Percentiles rank a stretch among this genome's conserved stretches.
Evolutionary conservation across 2,797 vertebrate species (phyloP).

Genomic region (Myripristis murdjan): DNA sequence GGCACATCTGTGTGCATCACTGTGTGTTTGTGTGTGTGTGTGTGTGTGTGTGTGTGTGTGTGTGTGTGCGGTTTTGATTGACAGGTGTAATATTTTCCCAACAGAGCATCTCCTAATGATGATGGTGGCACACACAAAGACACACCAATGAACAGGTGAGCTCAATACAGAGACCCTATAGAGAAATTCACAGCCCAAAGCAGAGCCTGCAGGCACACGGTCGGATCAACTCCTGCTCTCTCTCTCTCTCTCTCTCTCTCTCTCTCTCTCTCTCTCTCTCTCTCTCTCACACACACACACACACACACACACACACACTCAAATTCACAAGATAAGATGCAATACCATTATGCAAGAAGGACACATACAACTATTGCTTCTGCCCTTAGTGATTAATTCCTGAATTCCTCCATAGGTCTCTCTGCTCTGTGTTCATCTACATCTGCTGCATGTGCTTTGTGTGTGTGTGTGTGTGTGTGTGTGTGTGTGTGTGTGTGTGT

Average conservation of each 20-base stretch:
- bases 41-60: slow-evolving; percentile 12
- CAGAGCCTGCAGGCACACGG: slow-evolving; percentile 23
- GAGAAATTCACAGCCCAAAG: slow-evolving; percentile 22
- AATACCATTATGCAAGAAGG: too few species aligned
- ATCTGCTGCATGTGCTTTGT: slow-evolving; percentile 35
- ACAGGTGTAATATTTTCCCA: slow-evolving; percentile 30
- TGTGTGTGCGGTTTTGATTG: slow-evolving; percentile 20
- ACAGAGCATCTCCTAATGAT: slow-evolving; percentile 25
- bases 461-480: slow-evolving; percentile 5
- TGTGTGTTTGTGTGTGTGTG: too few species aligned
- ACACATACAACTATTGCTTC: background rate
- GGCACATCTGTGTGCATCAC: slow-evolving; percentile 5
- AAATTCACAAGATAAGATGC: too few species aligned
- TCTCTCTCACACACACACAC: slow-evolving; percentile 20
- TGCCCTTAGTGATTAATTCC: slow-evolving; percentile 8
- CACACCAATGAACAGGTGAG: slow-evolving; percentile 20
- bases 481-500: slow-evolving; percentile 1
- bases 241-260: too few species aligned
- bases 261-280: slow-evolving; percentile 14
- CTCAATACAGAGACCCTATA: slow-evolving; percentile 2
- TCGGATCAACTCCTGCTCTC: too few species aligned
- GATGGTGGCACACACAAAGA: slow-evolving; percentile 8
- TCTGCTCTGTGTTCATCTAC: slow-evolving; percentile 9
- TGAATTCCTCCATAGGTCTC: background rate
- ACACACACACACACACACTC: slow-evolving; percentile 11